A percentile compares a stretch with the other conserved stretches of the same genome.
These are phyloP conservation scores for Labeo calbasu DNA, from an alignment of 2,797 vertebrate species.

Conservation along the genomic window DNA sequence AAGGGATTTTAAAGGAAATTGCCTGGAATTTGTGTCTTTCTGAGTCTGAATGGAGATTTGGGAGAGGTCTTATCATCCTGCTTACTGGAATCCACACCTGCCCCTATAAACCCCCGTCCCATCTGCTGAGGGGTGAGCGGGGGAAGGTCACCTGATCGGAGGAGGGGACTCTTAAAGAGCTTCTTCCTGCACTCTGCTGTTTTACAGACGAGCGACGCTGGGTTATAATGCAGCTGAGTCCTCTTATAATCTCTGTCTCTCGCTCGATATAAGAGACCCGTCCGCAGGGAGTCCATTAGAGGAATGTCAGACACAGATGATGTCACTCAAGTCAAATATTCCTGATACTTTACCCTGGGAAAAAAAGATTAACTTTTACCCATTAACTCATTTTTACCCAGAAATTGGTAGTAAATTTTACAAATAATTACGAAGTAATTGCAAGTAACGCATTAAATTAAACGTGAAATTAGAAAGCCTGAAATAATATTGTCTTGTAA, in stretches of 20 bases:
- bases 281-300: slow-evolving; percentile 12
- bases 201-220: slow-evolving; percentile 39
- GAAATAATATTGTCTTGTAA: neutral
- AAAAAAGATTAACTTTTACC: neutral
- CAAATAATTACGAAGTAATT: too few species aligned
- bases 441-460: neutral
- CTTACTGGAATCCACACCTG: slow-evolving; percentile 61
- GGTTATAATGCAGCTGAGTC: slow-evolving; percentile 43
- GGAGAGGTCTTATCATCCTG: neutral
- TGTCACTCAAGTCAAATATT: neutral
- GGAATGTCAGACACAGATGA: neutral
- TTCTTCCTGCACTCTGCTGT: slow-evolving; percentile 32
- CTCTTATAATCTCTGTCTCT: slow-evolving; percentile 44
- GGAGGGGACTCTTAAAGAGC: slow-evolving; percentile 33
- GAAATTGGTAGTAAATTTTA: too few species aligned
- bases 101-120: slow-evolving; percentile 56
- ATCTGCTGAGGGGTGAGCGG: slow-evolving; percentile 15
- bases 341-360: neutral
- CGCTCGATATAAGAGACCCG: slow-evolving; percentile 25
- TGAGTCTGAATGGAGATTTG: neutral
- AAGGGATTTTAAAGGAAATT: neutral
- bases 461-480: neutral
- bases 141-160: slow-evolving; percentile 8
- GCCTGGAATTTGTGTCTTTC: neutral
- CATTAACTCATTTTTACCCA: neutral